Percentiles rank a stretch among this genome's conserved stretches.
These are phyloP conservation scores for Struthio camelus DNA, from an alignment of 2,113 vertebrate genomes.

Conservation along the genomic window DNA sequence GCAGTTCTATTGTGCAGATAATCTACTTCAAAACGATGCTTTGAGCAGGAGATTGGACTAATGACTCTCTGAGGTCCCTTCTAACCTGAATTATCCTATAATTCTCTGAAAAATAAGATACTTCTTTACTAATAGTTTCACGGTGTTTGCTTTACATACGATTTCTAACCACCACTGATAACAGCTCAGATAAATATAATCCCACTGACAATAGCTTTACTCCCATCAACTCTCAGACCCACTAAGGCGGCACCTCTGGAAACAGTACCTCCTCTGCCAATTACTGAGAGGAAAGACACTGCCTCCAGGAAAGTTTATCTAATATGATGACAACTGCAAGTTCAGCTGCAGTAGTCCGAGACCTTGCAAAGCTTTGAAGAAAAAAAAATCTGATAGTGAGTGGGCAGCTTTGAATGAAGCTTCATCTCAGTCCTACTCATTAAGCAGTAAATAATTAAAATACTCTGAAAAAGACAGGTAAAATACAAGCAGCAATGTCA, in stretches of 20 bases:
- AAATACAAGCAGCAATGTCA: slow-evolving; percentile 77
- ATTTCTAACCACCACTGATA: neutral
- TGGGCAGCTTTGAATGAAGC: slow-evolving; percentile 42
- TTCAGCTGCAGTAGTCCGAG: neutral
- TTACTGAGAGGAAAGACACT: neutral
- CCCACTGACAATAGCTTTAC: neutral
- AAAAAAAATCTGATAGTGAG: slow-evolving; percentile 44
- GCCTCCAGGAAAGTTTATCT: slow-evolving; percentile 11
- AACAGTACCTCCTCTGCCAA: neutral
- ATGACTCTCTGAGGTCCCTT: neutral
- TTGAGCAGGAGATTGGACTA: neutral
- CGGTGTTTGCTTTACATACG: neutral
- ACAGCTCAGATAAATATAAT: neutral
- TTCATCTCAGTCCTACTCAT: slow-evolving; percentile 67
- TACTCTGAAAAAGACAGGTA: slow-evolving; percentile 75
- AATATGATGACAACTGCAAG: neutral
- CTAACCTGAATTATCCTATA: neutral
- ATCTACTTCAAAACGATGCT: neutral
- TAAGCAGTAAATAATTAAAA: slow-evolving; percentile 83
- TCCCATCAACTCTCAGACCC: neutral
- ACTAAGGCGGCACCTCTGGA: neutral
- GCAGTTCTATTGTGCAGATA: neutral
- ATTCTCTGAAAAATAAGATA: neutral
- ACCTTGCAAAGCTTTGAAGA: slow-evolving; percentile 63
- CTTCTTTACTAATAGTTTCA: neutral